Evolutionary conservation across 2,888 invertebrate species (phyloP).

Genomic region (Exocentrus adspersus): DNA sequence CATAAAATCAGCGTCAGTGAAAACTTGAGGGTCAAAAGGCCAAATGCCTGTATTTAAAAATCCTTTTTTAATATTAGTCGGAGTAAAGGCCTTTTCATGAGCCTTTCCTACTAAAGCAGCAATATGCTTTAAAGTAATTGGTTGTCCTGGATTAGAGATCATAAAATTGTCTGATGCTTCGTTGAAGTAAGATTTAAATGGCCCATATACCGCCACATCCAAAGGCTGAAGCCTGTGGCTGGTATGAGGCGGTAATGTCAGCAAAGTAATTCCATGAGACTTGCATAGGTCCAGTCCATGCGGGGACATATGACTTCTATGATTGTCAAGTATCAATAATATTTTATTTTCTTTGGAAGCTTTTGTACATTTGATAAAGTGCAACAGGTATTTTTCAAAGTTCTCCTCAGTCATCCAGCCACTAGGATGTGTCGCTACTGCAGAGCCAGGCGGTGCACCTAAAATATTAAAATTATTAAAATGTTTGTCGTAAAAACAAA

Average conservation of each 20-base stretch:
- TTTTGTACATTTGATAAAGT: neutral
- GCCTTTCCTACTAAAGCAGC: conserved; percentile 43
- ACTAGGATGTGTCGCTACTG: neutral
- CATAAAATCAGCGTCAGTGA: neutral
- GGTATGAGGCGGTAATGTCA: conserved; percentile 57
- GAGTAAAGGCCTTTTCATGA: conserved; percentile 35
- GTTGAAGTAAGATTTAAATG: conserved; percentile 56
- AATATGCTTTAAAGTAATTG: conserved; percentile 59
- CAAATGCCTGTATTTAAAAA: conserved; percentile 39
- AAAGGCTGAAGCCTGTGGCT: conserved; percentile 61
- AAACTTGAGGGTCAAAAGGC: neutral
- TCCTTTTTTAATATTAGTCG: conserved; percentile 37
- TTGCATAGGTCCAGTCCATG: neutral
- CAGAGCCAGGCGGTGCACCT: neutral
- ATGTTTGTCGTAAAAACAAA: no score
- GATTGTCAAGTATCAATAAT: neutral
- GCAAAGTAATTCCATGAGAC: neutral
- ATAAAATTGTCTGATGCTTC: conserved; percentile 55
- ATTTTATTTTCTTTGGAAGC: neutral
- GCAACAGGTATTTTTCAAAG: neutral
- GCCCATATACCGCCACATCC: conserved; percentile 58
- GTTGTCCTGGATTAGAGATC: conserved; percentile 57
- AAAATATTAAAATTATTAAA: no score
- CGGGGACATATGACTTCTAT: neutral
- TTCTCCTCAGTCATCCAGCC: neutral